Evolutionary conservation across 2,888 invertebrate species (phyloP), one percentile per base, ranked within the genome.

Genomic region (Matsumyia berberina): DNA sequence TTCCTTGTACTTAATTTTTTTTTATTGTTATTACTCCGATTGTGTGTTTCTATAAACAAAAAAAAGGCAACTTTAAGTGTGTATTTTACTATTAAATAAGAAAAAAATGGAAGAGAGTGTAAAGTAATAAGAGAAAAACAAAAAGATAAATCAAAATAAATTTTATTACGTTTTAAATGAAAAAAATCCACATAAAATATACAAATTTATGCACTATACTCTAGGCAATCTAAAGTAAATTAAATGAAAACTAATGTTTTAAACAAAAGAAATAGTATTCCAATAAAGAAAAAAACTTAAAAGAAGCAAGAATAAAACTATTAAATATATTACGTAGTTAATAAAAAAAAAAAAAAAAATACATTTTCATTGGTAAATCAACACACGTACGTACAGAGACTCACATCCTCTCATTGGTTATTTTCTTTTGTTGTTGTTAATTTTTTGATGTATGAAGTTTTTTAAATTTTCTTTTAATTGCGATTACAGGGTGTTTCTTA

Each of bases 191-290:
- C 67, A 58, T 66, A 72, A 57, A 35, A 69, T 72, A 85, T 44
- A 81, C 33, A 69, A 66, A 72, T 77, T 67, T 78, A 70, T 86
- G 77, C 85, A 80, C 79, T 69, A 64, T 49, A 80, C 67, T 85
- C 58, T 80, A 64, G 79, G 73, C 67, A 58, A 73, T 49, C 64
- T 29, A 42, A 57, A 62, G 60, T 58, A 74, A 76, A 62, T 31
- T 62, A 12, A 67, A 51, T 64, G 35, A 55, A 72, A 49, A 55
- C 29, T 31, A 49, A 74, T 66, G 62, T 74, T 55, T 69, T 57
- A 58, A 70, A 70, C 67, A 70, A 76, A 67, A 62, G 53, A 64
- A 79, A 69, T 60, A 70, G 57, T 44, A 76, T 67, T 74, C 31
- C 60, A 76, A 70, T 33, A 72, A 83, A 77, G 78, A 60, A 53